Conservation (phyloP, 2,113 vertebrate species). For the Brachypteracias leptosomus region DNA sequence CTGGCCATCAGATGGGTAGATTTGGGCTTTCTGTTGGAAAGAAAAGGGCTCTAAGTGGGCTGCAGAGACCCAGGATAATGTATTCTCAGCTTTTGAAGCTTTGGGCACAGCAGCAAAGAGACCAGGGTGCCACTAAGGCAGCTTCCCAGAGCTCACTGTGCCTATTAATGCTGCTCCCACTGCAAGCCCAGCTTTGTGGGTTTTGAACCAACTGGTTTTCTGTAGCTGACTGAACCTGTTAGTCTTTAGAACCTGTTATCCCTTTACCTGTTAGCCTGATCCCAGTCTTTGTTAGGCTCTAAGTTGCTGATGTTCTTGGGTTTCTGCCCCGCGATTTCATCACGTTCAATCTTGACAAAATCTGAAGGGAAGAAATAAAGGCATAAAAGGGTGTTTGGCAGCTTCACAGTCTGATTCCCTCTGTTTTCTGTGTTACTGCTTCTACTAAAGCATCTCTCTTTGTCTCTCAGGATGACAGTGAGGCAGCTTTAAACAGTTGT, state of each 20-base stretch:
- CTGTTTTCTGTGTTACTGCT: neutral
- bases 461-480: neutral
- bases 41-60: neutral
- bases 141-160: neutral
- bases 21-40: constrained; percentile 47
- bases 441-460: neutral
- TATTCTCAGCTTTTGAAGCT: neutral
- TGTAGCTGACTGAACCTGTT: neutral
- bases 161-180: neutral
- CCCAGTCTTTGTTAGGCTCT: constrained; percentile 73
- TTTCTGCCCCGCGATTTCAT: constrained; percentile 84
- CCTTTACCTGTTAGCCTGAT: constrained; percentile 71
- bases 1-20: constrained; percentile 59
- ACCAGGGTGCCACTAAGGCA: neutral
- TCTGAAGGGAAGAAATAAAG: constrained; percentile 73
- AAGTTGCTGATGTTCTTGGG: constrained; percentile 65
- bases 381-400: neutral
- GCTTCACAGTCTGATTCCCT: neutral
- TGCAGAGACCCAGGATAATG: neutral
- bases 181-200: neutral
- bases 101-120: neutral
- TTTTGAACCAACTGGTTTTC: neutral
- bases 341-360: constrained; percentile 93
- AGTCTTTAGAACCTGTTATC: too few species aligned
- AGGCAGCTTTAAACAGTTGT: neutral